A percentile compares a stretch with the other conserved stretches of the same genome.
Evolutionary conservation across 2,797 vertebrate genomes (phyloP).

Genomic region (Chlorospingus semifuscus): DNA sequence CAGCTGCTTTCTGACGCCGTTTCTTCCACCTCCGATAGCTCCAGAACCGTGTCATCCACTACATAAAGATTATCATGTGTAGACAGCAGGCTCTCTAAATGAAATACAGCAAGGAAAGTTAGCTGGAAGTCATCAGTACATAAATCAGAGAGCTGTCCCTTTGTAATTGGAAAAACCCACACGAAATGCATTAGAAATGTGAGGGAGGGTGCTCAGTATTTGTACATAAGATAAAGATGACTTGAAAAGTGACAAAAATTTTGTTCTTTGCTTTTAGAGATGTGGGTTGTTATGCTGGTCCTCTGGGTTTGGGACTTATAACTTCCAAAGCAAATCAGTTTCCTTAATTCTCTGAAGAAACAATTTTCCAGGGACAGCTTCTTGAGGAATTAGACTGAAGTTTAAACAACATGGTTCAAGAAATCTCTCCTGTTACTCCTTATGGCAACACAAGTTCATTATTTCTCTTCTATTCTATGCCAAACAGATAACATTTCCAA

Average conservation of each 20-base stretch:
- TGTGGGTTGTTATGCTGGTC: background rate
- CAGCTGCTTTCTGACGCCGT: slow-evolving; percentile 73
- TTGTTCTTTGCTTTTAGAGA: background rate
- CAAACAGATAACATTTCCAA: background rate
- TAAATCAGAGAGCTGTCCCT: background rate
- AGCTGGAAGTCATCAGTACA: background rate
- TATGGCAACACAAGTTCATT: background rate
- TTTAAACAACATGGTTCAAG: background rate
- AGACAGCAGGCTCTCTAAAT: slow-evolving; percentile 67
- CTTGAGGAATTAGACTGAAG: background rate
- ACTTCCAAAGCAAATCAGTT: background rate
- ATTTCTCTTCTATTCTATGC: background rate
- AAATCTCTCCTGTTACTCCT: background rate
- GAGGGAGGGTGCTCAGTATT: background rate
- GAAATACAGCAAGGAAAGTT: slow-evolving; percentile 51
- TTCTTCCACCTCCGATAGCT: slow-evolving; percentile 69
- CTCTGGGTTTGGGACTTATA: background rate
- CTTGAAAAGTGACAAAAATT: background rate
- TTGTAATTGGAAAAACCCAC: background rate
- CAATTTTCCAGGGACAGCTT: background rate
- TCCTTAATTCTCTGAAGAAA: background rate
- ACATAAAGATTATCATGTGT: background rate
- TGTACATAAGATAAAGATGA: background rate
- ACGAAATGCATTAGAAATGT: background rate
- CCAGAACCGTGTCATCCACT: slow-evolving; percentile 35